Base-by-base conservation (phyloP, 2,113 vertebrate genomes). In the Centropus bengalensis region DNA sequence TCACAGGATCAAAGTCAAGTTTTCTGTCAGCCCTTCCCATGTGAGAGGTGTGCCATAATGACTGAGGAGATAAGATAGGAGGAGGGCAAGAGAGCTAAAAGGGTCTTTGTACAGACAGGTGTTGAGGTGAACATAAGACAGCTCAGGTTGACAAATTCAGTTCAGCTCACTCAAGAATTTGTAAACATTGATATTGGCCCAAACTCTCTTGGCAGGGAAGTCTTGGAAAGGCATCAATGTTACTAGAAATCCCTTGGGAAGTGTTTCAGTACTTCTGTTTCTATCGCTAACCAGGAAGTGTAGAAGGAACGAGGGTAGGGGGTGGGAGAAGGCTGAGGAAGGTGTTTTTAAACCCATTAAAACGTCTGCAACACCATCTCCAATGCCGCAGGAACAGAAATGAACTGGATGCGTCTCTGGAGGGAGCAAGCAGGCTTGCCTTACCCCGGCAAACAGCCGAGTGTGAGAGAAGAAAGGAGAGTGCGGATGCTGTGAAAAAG, bases 111-210 rank as follows among this genome's bases (percentile, higher is more conserved):
- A 86, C 11, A 92, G 76, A 71, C 86, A 86, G 83, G 60, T 64
- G 77, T 81, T 94, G 60, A 76, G 82, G 45, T 27, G 49, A 93
- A 62, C 67, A 11, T 82, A 52, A 94, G 69, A 79, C 83, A 76
- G 44, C 52, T 78, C 62, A 52, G 45, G 80, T n/a, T 91, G 92
- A 94, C 83, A 92, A 94, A 93, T 91, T 95, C 73, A 88, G 94
- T 92, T 91, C 92, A 92, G 47, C 73, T 88, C 73, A 91, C 82
- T 96, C 91, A 81, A 45, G 56, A 92, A 75, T 84, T 52, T 86
- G 40, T 86, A 92, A 94, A 92, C 86, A 86, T 17, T 92, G 73
- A 91, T 91, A 91, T 75, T 92, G 91, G 80, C 80, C 62, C 88
- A 68, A 68, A 84, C 26, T 52, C 83, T 60, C 60, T 91, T 70